Percentiles rank a stretch among this genome's conserved stretches.
Evolutionary conservation across 2,797 vertebrate species (phyloP).

Genomic region (Aldrovandia affinis): DNA sequence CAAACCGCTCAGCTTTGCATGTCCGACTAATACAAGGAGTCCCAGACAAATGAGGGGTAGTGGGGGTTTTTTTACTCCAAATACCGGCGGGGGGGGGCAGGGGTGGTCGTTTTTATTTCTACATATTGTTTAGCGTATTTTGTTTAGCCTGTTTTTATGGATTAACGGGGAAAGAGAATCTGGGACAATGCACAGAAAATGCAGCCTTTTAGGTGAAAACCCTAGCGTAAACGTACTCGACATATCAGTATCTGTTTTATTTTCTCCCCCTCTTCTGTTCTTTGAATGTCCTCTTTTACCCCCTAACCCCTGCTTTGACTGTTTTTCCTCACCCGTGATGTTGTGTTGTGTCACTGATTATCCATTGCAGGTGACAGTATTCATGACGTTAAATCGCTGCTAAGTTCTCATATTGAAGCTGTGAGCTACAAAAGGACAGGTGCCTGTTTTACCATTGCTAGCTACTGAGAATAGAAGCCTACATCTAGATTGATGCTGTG

Average conservation of each 20-base stretch:
- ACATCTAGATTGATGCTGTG: slow-evolving; percentile 33
- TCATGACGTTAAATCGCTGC: slow-evolving; percentile 65
- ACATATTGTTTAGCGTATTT: slow-evolving; percentile 62
- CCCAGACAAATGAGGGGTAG: slow-evolving; percentile 62
- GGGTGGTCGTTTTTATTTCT: slow-evolving; percentile 52
- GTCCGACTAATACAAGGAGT: slow-evolving; percentile 60
- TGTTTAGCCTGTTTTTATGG: slow-evolving; percentile 51
- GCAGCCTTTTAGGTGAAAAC: neutral
- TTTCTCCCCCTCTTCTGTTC: slow-evolving; percentile 27
- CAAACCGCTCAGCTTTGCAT: slow-evolving; percentile 82
- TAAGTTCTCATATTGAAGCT: slow-evolving; percentile 64
- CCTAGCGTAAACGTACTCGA: neutral
- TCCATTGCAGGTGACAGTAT: slow-evolving; percentile 69
- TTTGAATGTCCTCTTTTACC: neutral
- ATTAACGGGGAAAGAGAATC: slow-evolving; percentile 40
- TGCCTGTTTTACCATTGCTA: slow-evolving; percentile 56
- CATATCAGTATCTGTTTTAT: slow-evolving; percentile 33
- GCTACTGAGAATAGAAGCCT: slow-evolving; percentile 49
- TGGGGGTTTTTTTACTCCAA: neutral
- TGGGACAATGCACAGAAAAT: slow-evolving; percentile 39
- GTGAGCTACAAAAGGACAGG: slow-evolving; percentile 69
- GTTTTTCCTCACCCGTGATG: slow-evolving; percentile 44
- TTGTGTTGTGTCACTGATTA: slow-evolving; percentile 55
- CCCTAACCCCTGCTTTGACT: neutral
- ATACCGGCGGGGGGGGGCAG: slow-evolving; percentile 29